Conservation (phyloP, 2,888 invertebrate species). For the Harpalus rufipes region DNA sequence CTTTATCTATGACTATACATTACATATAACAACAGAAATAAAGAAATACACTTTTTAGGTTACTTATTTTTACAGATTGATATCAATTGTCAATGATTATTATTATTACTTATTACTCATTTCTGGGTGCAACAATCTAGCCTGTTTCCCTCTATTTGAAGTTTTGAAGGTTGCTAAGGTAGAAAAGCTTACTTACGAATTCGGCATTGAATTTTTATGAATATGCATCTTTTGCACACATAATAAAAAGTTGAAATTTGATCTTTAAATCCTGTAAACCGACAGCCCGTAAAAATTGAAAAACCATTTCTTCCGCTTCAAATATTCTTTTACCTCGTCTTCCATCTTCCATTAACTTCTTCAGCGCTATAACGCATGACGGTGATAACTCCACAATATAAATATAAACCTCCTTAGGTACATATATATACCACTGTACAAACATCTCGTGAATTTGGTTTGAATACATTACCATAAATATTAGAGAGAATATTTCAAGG, state of each 20-base stretch:
- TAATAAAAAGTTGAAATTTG: slow-evolving; percentile 43
- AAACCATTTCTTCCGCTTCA: slow-evolving; percentile 44
- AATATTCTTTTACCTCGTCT: slow-evolving; percentile 28
- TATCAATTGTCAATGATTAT: too few species aligned
- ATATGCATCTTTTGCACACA: not conserved
- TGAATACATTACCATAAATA: not conserved
- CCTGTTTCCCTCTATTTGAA: too few species aligned
- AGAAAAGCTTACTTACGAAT: not conserved
- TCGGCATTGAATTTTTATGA: slow-evolving; percentile 13
- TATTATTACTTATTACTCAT: too few species aligned
- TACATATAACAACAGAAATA: too few species aligned
- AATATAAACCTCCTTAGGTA: not conserved
- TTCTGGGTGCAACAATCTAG: too few species aligned
- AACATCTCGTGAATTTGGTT: too few species aligned
- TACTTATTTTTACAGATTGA: too few species aligned
- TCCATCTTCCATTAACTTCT: slow-evolving; percentile 50
- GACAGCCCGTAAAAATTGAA: slow-evolving; percentile 48
- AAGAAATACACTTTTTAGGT: too few species aligned
- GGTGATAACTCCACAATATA: slow-evolving; percentile 14
- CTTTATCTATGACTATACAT: too few species aligned
- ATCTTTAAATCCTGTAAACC: slow-evolving; percentile 22
- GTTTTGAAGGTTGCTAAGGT: too few species aligned
- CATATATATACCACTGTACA: too few species aligned
- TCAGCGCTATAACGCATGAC: not conserved
- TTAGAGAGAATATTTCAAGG: not conserved